Evolutionary conservation across 1,140 invertebrate genomes (phyloP).

Genomic region (Drosophila repleta): DNA sequence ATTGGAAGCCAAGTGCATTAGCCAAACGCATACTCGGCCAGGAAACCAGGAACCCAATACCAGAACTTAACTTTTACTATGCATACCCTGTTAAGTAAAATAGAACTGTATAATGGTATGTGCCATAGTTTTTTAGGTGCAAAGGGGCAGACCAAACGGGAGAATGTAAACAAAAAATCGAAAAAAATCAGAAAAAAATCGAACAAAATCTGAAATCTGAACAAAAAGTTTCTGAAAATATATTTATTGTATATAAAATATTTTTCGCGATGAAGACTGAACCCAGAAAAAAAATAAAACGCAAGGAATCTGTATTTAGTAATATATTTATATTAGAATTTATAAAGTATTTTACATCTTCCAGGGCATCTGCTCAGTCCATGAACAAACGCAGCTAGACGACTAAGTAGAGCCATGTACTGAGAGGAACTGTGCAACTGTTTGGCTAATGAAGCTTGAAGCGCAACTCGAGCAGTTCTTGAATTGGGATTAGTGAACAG

Average conservation of each 20-base stretch:
- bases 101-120: no score
- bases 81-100: slow-evolving; percentile 22
- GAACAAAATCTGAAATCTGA: no score
- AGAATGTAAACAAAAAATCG: no score
- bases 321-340: neutral
- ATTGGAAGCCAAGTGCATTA: slow-evolving; percentile 50
- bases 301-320: no score
- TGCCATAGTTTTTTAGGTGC: no score
- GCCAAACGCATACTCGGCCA: slow-evolving; percentile 65
- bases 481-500: slow-evolving; percentile 47
- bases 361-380: neutral
- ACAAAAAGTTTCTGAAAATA: no score
- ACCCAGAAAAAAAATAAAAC: no score
- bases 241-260: no score
- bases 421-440: slow-evolving; percentile 10
- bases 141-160: no score
- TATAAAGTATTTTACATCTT: neutral
- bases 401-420: neutral
- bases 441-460: slow-evolving; percentile 46
- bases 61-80: slow-evolving; percentile 12
- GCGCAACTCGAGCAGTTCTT: slow-evolving; percentile 39
- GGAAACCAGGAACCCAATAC: slow-evolving; percentile 17
- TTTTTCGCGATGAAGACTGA: no score
- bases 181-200: no score
- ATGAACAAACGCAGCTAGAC: no score